phyloP scores from a whole-genome alignment of 2,888 invertebrate genomes.

The Bombyx huttoni region DNA sequence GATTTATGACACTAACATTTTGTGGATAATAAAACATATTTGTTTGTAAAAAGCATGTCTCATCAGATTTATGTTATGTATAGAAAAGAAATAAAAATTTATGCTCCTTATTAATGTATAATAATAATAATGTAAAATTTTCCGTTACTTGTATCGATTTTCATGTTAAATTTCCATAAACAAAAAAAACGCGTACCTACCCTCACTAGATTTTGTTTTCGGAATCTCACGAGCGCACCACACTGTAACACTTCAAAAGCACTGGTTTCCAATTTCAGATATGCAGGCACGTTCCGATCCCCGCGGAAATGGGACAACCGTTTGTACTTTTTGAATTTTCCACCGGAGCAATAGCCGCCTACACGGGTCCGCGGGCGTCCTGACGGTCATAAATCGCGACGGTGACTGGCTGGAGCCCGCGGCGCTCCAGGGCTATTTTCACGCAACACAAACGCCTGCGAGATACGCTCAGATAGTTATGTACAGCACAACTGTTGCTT shows the following conservation, averaged over 20 bases:
- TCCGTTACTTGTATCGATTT: neutral
- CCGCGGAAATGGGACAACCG: constrained; percentile 2
- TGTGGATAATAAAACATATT: no score
- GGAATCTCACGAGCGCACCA: neutral
- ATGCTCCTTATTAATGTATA: no score
- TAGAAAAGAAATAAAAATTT: no score
- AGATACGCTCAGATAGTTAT: constrained; percentile 14
- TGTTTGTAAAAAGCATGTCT: no score
- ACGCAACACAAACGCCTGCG: constrained; percentile 18
- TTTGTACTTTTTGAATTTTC: constrained; percentile 20
- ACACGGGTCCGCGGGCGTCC: constrained; percentile 24
- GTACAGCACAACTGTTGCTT: constrained; percentile 29
- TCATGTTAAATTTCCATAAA: neutral
- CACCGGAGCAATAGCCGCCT: constrained; percentile 19
- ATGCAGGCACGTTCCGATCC: neutral
- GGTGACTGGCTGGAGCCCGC: constrained; percentile 31
- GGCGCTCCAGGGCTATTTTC: constrained; percentile 23
- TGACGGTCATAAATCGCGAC: constrained; percentile 35
- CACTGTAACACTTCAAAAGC: neutral
- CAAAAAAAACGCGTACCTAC: neutral
- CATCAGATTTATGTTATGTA: no score
- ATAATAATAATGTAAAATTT: neutral
- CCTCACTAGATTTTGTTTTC: neutral
- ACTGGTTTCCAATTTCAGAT: neutral
- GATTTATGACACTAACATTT: no score